Evolutionary conservation across 2,888 invertebrate species (phyloP), one percentile per base, ranked within the genome.

Genomic region (Nipponacmea schrenckii): DNA sequence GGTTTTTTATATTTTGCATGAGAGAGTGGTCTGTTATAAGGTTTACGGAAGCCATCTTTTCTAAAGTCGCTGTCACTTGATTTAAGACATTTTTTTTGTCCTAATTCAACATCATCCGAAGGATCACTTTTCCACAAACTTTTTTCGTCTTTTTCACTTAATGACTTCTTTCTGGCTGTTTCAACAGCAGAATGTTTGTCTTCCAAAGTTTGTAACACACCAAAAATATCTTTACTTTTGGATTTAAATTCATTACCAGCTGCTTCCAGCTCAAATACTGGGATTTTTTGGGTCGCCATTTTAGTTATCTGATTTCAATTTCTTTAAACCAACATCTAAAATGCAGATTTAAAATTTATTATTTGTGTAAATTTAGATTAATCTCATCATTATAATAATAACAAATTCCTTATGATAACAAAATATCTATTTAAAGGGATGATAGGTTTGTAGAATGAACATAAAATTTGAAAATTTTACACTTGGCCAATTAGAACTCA

Each of bases 161-260:
- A 71, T 14, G 74, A 65, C 68, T 72, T 73, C 68, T 80, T 78
- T 71, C 74, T 74, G 3, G 74, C 77, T 65, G 74, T 75, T 68
- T 83, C 78, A 72, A 77, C 78, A 14, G 78, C 80, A 63, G 78
- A 67, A 69, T 84, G 84, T 62, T 83, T 82, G 12, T 77, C 71
- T 70, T 84, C 84, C 27, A 84, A 62, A 14, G 69, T 78, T 64
- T 80, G 77, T 24, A 83, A 66, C 62, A 77, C 73, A 56, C 77
- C 77, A 71, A 83, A 83, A n/a, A 83, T 77, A 74, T 81, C 77
- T 48, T 78, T 77, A 65, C 78, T 77, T 67, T 79, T 82, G 20
- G 48, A 69, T n/a, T 70, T 50, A 64, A 79, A 79, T 14, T 63
- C 64, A n/a, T 48, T 62, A 45, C 71, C 72, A n/a, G 68, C 26